Conservation (phyloP, 2,113 vertebrate genomes). For the Xiphophorus maculatus region DNA sequence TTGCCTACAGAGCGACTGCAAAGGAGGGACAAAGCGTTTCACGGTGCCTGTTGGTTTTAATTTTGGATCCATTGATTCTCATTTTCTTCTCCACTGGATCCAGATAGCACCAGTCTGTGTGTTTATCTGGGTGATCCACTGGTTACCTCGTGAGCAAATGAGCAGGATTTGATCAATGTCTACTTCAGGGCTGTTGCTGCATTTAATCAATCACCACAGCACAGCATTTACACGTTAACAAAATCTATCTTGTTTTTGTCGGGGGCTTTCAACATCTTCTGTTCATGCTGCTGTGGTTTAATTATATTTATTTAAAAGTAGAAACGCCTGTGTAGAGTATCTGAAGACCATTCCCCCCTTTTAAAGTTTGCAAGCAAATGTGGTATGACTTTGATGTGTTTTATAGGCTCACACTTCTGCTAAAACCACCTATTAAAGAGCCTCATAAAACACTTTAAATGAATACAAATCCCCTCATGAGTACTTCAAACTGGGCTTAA, state of each 20-base stretch:
- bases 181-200: slow-evolving; percentile 19
- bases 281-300: neutral
- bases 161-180: slow-evolving; percentile 39
- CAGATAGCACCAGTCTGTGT: neutral
- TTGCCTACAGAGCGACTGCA: neutral
- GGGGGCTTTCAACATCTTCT: too few species aligned
- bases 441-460: slow-evolving; percentile 44
- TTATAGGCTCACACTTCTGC: slow-evolving; percentile 8
- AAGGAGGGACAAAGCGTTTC: neutral
- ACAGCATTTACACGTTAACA: slow-evolving; percentile 2
- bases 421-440: slow-evolving; percentile 31
- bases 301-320: neutral
- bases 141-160: slow-evolving; percentile 34
- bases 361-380: slow-evolving; percentile 3
- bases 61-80: slow-evolving; percentile 42
- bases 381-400: slow-evolving; percentile 9
- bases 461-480: slow-evolving; percentile 37
- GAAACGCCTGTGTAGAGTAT: neutral
- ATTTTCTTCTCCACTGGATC: slow-evolving; percentile 52
- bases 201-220: slow-evolving; percentile 36
- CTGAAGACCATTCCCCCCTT: neutral
- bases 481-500: slow-evolving; percentile 46
- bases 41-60: slow-evolving; percentile 23
- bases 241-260: neutral
- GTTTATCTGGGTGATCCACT: slow-evolving; percentile 14